Evolutionary conservation across 2,888 invertebrate species (phyloP).

Genomic region (Drosophila lacicola): DNA sequence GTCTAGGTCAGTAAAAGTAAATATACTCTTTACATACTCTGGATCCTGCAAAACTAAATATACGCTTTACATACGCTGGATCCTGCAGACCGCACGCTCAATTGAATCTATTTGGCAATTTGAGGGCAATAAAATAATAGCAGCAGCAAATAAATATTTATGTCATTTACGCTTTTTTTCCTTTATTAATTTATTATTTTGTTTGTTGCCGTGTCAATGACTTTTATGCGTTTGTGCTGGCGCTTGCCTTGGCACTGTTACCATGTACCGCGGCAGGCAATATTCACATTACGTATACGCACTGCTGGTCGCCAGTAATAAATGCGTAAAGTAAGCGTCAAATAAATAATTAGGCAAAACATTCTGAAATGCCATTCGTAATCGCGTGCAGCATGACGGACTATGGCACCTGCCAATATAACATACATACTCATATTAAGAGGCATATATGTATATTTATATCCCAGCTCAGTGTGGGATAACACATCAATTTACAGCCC

Average conservation of each 20-base stretch:
- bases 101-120: neutral
- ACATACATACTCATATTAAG: neutral
- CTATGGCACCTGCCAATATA: constrained; percentile 11
- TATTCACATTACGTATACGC: constrained; percentile 64
- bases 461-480: constrained; percentile 17
- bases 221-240: constrained; percentile 48
- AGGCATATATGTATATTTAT: constrained; percentile 2
- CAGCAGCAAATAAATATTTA: constrained; percentile 21
- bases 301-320: constrained; percentile 55
- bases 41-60: neutral
- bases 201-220: constrained; percentile 54
- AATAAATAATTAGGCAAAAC: constrained; percentile 69
- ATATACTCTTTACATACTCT: constrained; percentile 3
- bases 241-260: constrained; percentile 21
- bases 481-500: constrained; percentile 52
- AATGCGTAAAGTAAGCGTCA: constrained; percentile 73
- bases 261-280: constrained; percentile 12
- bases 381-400: constrained; percentile 19
- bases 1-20: constrained; percentile 43
- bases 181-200: constrained; percentile 23
- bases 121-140: neutral
- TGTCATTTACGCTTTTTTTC: constrained; percentile 37
- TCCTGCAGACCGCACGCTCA: neutral
- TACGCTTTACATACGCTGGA: neutral
- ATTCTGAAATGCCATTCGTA: constrained; percentile 26